Conservation (phyloP, 2,113 vertebrate genomes). For the Ceuthmochares aereus region DNA sequence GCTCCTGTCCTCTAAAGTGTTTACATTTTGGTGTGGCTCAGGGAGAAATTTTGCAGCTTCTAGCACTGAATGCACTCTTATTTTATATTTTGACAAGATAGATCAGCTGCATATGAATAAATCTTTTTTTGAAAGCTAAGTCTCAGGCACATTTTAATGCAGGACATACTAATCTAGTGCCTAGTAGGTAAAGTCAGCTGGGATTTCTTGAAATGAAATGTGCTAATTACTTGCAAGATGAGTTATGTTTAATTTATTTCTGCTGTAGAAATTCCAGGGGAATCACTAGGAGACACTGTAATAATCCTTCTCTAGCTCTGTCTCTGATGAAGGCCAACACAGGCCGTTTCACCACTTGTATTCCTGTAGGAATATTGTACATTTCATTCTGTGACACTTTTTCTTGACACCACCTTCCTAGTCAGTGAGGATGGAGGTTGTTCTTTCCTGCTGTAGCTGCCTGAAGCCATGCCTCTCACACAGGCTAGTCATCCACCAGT, state of each 20-base stretch:
- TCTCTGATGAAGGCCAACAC: not conserved
- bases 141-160: not conserved
- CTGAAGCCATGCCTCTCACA: not conserved
- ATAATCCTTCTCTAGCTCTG: not conserved
- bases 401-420: not conserved
- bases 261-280: slow-evolving; percentile 41
- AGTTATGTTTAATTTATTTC: slow-evolving; percentile 37
- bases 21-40: not conserved
- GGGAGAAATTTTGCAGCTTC: not conserved
- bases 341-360: not conserved
- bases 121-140: slow-evolving; percentile 54
- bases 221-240: slow-evolving; percentile 61
- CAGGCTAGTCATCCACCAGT: not conserved
- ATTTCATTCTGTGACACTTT: fast-evolving
- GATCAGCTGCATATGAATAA: not conserved
- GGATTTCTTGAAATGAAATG: slow-evolving; percentile 57
- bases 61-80: not conserved
- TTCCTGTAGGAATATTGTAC: not conserved
- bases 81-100: not conserved
- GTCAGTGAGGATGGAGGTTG: not conserved
- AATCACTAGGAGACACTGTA: slow-evolving; percentile 4
- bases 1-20: not conserved
- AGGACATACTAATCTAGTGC: slow-evolving; percentile 23
- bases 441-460: not conserved
- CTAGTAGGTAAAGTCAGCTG: slow-evolving; percentile 44